Evolutionary conservation across 2,113 vertebrate genomes (phyloP).

Genomic region (Protobothrops mucrosquamatus): DNA sequence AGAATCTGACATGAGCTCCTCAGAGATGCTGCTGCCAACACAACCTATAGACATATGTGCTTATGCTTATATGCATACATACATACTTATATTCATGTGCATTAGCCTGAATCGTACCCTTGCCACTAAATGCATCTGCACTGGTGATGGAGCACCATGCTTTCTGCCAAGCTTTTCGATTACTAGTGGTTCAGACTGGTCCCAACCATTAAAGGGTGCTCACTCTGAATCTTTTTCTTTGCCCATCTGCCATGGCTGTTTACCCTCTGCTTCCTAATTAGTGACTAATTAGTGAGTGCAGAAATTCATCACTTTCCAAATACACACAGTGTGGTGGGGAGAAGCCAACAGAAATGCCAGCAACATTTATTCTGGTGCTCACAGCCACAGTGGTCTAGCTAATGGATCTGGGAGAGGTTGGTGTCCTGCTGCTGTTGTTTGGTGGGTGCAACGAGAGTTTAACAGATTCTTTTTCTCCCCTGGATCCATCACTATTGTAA

Average conservation of each 20-base stretch:
- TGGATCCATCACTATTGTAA: not conserved
- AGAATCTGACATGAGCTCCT: not conserved
- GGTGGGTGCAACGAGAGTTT: not conserved
- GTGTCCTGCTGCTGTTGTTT: not conserved
- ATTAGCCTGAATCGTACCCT: not conserved
- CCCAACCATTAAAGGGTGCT: conserved; percentile 70
- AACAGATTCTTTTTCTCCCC: not conserved
- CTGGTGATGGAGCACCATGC: not conserved
- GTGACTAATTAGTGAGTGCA: conserved; percentile 86
- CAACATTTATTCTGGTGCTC: conserved; percentile 69
- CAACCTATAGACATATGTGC: not conserved
- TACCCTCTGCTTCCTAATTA: conserved; percentile 89
- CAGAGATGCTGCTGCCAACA: not conserved
- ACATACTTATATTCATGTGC: not conserved
- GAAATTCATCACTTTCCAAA: conserved; percentile 78
- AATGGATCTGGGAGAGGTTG: rapidly evolving
- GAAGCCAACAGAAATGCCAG: conserved; percentile 33
- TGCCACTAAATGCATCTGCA: not conserved
- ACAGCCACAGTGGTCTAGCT: not conserved
- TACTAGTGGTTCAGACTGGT: not conserved
- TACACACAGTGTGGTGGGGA: conserved; percentile 57
- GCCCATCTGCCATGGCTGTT: conserved; percentile 89
- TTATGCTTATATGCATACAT: not conserved
- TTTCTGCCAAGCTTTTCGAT: not conserved
- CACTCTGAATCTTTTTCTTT: conserved; percentile 74